Conservation (phyloP, 2,113 vertebrate genomes). For the Psilopogon haemacephalus region DNA sequence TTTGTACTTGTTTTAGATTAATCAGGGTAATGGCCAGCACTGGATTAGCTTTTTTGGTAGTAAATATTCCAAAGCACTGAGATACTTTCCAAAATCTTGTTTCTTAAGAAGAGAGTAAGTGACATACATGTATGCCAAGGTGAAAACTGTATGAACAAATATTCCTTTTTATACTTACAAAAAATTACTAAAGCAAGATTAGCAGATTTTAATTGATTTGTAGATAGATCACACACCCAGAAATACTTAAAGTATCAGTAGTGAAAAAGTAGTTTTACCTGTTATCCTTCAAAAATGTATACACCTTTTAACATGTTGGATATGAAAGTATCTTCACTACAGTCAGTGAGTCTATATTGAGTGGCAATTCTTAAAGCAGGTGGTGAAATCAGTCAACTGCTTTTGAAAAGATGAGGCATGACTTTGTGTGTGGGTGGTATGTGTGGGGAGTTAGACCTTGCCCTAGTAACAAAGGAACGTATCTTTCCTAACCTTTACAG, state of each 20-base stretch:
- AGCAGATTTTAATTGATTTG: not conserved
- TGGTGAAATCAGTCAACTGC: not conserved
- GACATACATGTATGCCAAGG: not conserved
- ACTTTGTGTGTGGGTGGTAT: not conserved
- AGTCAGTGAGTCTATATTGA: not conserved
- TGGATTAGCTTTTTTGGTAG: not conserved
- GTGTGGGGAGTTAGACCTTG: not conserved
- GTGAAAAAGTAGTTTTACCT: not conserved
- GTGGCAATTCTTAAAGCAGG: not conserved
- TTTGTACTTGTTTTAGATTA: not conserved
- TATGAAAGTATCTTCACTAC: not conserved
- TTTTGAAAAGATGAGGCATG: not conserved
- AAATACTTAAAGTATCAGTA: not conserved
- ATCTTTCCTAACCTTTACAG: conserved; percentile 54
- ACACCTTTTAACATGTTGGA: not conserved
- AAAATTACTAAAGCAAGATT: not conserved
- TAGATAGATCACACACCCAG: not conserved
- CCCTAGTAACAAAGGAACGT: not conserved
- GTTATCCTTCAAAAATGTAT: not conserved
- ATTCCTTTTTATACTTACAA: not conserved
- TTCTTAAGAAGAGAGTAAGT: not conserved
- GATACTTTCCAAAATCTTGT: not conserved
- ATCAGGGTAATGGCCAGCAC: not conserved
- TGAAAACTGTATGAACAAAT: not conserved
- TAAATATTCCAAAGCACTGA: not conserved